Evolutionary conservation across 2,113 vertebrate genomes (phyloP).

Genomic region (Amazona vittata): DNA sequence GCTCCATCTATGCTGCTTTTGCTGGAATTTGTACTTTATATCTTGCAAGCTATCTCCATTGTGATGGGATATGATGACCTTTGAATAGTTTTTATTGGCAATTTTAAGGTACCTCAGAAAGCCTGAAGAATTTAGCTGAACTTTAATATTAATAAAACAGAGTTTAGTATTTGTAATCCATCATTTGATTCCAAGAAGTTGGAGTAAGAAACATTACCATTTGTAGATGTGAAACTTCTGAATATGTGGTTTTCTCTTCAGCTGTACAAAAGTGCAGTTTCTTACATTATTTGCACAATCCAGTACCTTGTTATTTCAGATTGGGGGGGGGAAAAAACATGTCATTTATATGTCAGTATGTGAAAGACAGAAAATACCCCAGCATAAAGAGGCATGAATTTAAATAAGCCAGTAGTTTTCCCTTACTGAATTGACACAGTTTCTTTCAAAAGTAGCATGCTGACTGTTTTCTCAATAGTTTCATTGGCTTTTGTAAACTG

Average conservation of each 20-base stretch:
- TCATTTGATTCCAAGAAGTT: neutral
- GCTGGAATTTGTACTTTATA: neutral
- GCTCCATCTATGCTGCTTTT: neutral
- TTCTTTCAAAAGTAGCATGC: neutral
- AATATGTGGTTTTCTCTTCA: neutral
- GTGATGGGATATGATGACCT: neutral
- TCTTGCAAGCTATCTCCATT: neutral
- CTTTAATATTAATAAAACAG: neutral
- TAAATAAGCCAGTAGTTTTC: neutral
- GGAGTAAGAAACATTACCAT: neutral
- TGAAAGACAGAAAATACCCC: neutral
- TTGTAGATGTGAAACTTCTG: neutral
- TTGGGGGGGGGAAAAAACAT: neutral
- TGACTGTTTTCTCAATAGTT: constrained; percentile 3
- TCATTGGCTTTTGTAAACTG: neutral
- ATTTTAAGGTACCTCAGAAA: neutral
- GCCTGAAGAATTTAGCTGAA: neutral
- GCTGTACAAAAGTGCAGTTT: neutral
- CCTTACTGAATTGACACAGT: neutral
- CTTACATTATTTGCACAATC: neutral
- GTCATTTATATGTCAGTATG: neutral
- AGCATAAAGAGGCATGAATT: neutral
- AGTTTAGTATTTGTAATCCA: neutral
- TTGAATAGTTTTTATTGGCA: neutral
- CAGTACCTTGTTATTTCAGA: neutral